Conservation (phyloP, 1,140 invertebrate genomes). For the Lepidostoma basale region DNA sequence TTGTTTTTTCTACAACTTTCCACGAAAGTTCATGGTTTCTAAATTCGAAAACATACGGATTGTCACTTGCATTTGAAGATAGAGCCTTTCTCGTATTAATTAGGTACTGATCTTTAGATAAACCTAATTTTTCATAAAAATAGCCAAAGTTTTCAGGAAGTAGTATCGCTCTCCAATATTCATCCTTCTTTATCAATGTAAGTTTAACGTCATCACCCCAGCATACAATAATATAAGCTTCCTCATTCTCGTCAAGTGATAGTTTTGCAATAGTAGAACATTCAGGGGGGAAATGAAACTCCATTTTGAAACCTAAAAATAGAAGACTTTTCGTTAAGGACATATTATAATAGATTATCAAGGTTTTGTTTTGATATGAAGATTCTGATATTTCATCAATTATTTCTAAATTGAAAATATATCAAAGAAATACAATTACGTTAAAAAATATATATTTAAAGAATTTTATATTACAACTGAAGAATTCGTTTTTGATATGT, state of each 20-base stretch:
- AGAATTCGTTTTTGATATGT: too few species aligned
- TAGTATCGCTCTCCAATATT: slow-evolving; percentile 27
- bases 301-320: too few species aligned
- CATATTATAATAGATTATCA: too few species aligned
- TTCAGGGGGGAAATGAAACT: too few species aligned
- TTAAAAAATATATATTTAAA: too few species aligned
- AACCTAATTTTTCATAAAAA: slow-evolving; percentile 23
- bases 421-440: too few species aligned
- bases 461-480: too few species aligned
- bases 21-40: slow-evolving; percentile 17
- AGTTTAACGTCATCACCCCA: slow-evolving; percentile 30
- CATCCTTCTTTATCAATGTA: slow-evolving; percentile 24
- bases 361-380: too few species aligned
- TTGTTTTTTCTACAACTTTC: slow-evolving; percentile 15
- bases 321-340: too few species aligned
- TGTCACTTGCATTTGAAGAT: not conserved
- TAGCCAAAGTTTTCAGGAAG: slow-evolving; percentile 20
- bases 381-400: too few species aligned
- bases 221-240: slow-evolving; percentile 24
- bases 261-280: slow-evolving; percentile 30
- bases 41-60: slow-evolving; percentile 25
- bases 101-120: slow-evolving; percentile 32
- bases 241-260: slow-evolving; percentile 8
- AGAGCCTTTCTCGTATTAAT: slow-evolving; percentile 27
- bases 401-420: too few species aligned